Conservation (phyloP, 2,888 invertebrate species). For the Hemistola chrysoprasaria region DNA sequence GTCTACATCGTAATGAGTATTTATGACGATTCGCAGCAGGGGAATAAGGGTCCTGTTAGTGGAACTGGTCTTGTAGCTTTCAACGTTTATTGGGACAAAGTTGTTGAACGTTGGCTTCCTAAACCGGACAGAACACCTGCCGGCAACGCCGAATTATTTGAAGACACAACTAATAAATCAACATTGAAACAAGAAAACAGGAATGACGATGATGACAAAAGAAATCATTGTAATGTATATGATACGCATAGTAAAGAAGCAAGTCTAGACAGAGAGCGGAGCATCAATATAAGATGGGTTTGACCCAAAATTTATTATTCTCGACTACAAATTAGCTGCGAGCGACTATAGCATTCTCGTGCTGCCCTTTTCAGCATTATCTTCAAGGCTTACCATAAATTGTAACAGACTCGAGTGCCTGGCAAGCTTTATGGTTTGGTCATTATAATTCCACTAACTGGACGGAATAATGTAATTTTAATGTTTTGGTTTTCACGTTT, state of each 20-base stretch:
- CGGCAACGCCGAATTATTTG: slow-evolving; percentile 41
- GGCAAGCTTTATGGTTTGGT: slow-evolving; percentile 15
- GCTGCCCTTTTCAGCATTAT: slow-evolving; percentile 7
- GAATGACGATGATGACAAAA: slow-evolving; percentile 1
- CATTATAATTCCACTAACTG: slow-evolving; percentile 12
- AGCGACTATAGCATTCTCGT: too few species aligned
- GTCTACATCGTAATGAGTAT: slow-evolving; percentile 27
- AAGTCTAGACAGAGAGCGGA: slow-evolving; percentile 15
- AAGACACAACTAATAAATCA: slow-evolving; percentile 31
- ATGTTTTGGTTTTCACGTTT: slow-evolving; percentile 2
- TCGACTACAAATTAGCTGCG: too few species aligned
- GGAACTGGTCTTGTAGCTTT: slow-evolving; percentile 57
- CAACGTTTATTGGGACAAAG: slow-evolving; percentile 45
- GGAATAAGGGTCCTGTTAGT: slow-evolving; percentile 39
- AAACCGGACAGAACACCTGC: slow-evolving; percentile 62
- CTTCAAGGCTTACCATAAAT: slow-evolving; percentile 13
- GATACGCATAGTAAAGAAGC: slow-evolving; percentile 6
- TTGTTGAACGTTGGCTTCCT: slow-evolving; percentile 36
- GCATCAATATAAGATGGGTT: slow-evolving; percentile 13
- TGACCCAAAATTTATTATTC: slow-evolving; percentile 4
- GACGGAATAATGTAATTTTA: slow-evolving; percentile 15
- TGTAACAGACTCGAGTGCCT: slow-evolving; percentile 7
- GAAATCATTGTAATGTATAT: not conserved
- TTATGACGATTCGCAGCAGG: slow-evolving; percentile 29
- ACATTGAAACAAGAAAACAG: slow-evolving; percentile 9